Evolutionary conservation across 2,113 vertebrate species (phyloP), one percentile per base, ranked within the genome.

Genomic region (Nicator chloris): DNA sequence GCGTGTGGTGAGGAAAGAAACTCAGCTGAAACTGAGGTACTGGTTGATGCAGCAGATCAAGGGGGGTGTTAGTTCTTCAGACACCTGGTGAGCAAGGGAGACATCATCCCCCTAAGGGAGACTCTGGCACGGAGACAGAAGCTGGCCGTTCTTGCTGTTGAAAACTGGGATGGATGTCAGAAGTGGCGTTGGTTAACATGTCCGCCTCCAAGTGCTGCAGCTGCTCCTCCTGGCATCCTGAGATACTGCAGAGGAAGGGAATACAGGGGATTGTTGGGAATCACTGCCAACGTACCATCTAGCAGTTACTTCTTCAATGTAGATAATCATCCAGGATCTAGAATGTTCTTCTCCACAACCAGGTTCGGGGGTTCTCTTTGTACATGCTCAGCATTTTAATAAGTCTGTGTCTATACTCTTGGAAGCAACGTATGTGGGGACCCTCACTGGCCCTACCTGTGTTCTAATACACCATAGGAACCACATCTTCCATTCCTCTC

Each of bases 11-110:
- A 88, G 63, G 13, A 49, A 64, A 78, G 86, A 76, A 8, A 1
- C 1, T 11, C 6, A n/a, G 4, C 26, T 57, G 51, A 72, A 70
- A 81, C 10, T 0, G 4, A 82, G 4, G 4, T 17, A 47, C 10
- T 35, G 49, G 18, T 11, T 53, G 37, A 53, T 1, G 3, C 17
- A 63, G n/a, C 7, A 59, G 20, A 28, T 20, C 2, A 1, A 76
- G 73, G 20, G 76, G 11, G 6, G 4, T n/a, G 11, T 37, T 47
- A 37, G 31, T n/a, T 86, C n/a, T 83, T 40, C 10, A 42, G 10
- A 70, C 39, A 77, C 56, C 37, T 83, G 59, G 26, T 77, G 24
- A 72, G 23, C 40, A 73, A 86, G 51, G 71, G 42, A 69, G 77
- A 59, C 18, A 27, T 69, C 8, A 28, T 56, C 13, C 60, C 56